Evolutionary conservation across 2,113 vertebrate species (phyloP).

Genomic region (Abramis brama): DNA sequence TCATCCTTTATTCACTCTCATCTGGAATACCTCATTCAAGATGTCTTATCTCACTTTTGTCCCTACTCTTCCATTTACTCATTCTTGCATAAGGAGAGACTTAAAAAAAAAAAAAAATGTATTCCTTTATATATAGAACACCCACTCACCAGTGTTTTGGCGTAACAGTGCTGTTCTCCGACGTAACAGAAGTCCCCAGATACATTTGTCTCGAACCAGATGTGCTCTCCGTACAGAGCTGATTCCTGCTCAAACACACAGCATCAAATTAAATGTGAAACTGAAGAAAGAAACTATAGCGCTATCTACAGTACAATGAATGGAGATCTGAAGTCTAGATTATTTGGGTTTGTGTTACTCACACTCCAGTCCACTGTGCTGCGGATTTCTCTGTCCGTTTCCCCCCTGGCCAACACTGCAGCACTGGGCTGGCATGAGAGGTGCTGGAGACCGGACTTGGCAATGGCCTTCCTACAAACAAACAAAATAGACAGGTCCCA

Average conservation of each 20-base stretch:
- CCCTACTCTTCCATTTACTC: neutral
- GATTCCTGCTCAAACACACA: conserved; percentile 78
- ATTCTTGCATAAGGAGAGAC: neutral
- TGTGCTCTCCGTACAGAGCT: conserved; percentile 89
- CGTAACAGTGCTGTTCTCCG: conserved; percentile 91
- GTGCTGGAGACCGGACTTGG: conserved; percentile 88
- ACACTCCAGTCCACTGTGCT: conserved; percentile 92
- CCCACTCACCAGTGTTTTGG: conserved; percentile 86
- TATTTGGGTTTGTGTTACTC: conserved; percentile 71
- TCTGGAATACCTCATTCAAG: neutral
- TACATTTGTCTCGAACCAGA: conserved; percentile 94
- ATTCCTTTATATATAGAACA: neutral
- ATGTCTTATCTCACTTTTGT: neutral
- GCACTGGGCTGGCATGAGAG: conserved; percentile 82
- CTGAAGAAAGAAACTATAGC: neutral
- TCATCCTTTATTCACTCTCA: neutral
- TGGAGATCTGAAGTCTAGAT: conserved; percentile 5
- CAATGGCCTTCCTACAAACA: conserved; percentile 89
- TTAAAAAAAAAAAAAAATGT: no score
- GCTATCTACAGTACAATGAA: neutral
- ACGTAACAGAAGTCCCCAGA: conserved; percentile 96
- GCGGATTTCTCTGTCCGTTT: conserved; percentile 82
- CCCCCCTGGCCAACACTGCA: conserved; percentile 69
- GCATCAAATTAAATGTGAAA: conserved; percentile 13
- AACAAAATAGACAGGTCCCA: conserved; percentile 17